These are phyloP conservation scores for Acanthoscelides obtectus DNA, from an alignment of 2,888 invertebrate genomes.

Conservation along the genomic window DNA sequence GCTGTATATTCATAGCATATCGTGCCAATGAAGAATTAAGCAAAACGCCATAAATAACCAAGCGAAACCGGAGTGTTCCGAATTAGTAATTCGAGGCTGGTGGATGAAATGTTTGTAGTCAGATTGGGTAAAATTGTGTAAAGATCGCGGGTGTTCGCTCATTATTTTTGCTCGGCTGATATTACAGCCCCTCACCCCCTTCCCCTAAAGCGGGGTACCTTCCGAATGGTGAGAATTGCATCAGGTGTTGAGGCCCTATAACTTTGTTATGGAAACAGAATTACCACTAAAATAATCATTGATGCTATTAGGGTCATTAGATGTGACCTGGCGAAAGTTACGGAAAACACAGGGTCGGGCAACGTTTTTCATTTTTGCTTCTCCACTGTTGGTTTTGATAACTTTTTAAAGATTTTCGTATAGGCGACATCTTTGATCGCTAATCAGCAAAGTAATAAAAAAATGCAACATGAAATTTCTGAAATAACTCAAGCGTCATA, in stretches of 20 bases:
- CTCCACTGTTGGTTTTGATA: too few relatives aligned
- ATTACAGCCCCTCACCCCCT: slow-evolving; percentile 35
- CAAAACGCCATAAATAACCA: slow-evolving; percentile 24
- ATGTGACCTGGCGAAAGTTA: slow-evolving; percentile 32
- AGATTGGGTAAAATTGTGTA: slow-evolving; percentile 41
- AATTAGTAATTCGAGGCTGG: slow-evolving; percentile 36
- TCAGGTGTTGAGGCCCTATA: slow-evolving; percentile 39
- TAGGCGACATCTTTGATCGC: too few relatives aligned
- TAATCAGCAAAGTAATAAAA: too few relatives aligned
- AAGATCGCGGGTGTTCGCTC: slow-evolving; percentile 34
- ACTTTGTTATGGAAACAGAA: slow-evolving; percentile 46
- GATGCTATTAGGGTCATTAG: slow-evolving; percentile 41
- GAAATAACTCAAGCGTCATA: too few relatives aligned
- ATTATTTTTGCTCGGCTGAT: slow-evolving; percentile 38
- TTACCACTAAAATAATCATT: slow-evolving; percentile 44
- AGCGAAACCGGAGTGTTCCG: slow-evolving; percentile 33
- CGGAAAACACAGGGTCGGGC: not conserved
- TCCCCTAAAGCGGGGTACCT: too few relatives aligned
- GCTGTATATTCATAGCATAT: not conserved
- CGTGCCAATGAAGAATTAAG: not conserved
- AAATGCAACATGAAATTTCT: too few relatives aligned
- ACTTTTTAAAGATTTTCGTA: too few relatives aligned
- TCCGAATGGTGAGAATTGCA: slow-evolving; percentile 35
- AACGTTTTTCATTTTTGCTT: too few relatives aligned
- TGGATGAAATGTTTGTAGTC: slow-evolving; percentile 27